phyloP scores from a whole-genome alignment of 2,888 invertebrate genomes.

The Chorisops tibialis region DNA sequence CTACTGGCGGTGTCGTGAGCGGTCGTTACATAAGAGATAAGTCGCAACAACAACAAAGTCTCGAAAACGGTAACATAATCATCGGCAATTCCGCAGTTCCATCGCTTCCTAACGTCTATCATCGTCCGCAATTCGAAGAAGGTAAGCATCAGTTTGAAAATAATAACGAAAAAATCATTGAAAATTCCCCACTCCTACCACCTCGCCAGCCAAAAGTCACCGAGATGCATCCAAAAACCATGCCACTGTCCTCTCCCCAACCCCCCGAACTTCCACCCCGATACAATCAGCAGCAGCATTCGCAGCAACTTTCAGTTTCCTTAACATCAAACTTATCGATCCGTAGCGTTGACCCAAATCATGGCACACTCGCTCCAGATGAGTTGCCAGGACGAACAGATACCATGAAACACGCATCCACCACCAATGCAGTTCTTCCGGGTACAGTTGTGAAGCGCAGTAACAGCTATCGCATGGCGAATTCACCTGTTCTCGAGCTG shows the following conservation, averaged over 20 bases:
- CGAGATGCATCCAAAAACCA: conserved; percentile 32
- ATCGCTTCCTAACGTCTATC: not conserved
- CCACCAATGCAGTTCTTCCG: conserved; percentile 23
- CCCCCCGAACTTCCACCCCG: conserved; percentile 28
- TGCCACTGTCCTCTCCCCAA: not conserved
- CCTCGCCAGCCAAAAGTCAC: conserved; percentile 38
- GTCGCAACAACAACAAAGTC: not conserved
- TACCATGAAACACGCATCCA: conserved; percentile 20
- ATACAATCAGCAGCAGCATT: conserved; percentile 36
- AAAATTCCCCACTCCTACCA: conserved; percentile 17
- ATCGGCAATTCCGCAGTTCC: not conserved
- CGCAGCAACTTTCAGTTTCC: conserved; percentile 33
- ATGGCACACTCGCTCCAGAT: conserved; percentile 4
- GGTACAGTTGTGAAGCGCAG: conserved; percentile 66
- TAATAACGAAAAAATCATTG: not conserved
- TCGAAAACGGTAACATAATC: not conserved
- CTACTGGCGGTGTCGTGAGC: not conserved
- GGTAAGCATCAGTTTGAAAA: conserved; percentile 9
- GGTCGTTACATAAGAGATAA: conserved; percentile 22
- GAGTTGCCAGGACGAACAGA: not conserved
- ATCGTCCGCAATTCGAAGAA: conserved; percentile 7
- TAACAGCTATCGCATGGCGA: conserved; percentile 81
- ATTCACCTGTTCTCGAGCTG: conserved; percentile 43
- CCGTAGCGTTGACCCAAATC: conserved; percentile 20
- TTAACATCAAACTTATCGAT: conserved; percentile 15